These are phyloP conservation scores for Lutraria lutraria DNA, from an alignment of 2,888 invertebrate species.

Conservation along the genomic window DNA sequence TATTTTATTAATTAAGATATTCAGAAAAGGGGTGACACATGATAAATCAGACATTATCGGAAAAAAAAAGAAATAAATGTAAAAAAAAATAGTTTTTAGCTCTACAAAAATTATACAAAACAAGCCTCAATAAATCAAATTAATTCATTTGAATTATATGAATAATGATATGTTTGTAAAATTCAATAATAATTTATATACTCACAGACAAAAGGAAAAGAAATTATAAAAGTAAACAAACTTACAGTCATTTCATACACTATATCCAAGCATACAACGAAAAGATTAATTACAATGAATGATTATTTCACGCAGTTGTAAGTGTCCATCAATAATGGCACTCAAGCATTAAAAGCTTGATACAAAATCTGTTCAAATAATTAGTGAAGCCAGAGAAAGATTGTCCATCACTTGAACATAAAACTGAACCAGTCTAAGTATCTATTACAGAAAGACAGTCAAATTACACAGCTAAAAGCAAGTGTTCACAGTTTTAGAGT, in stretches of 20 bases:
- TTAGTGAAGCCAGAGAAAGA: not conserved
- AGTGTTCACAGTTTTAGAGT: conserved; percentile 31
- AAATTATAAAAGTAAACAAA: not conserved
- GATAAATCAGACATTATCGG: no score
- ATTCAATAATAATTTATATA: no score
- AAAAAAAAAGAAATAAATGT: no score
- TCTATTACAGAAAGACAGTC: not conserved
- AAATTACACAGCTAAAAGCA: conserved; percentile 42
- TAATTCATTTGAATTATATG: no score
- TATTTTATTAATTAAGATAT: no score
- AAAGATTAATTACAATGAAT: not conserved
- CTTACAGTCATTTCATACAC: not conserved
- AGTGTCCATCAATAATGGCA: conserved; percentile 7
- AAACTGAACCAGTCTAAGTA: not conserved
- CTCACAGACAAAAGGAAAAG: not conserved
- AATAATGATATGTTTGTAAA: no score
- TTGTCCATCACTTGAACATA: not conserved
- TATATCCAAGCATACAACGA: not conserved
- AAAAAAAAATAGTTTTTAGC: no score
- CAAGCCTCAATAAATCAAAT: no score
- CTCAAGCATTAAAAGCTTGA: not conserved
- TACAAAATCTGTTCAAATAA: conserved; percentile 3
- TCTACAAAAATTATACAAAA: no score
- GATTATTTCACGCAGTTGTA: not conserved
- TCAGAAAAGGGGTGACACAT: no score